Evolutionary conservation across 2,797 vertebrate species (phyloP), one percentile per base, ranked within the genome.

Genomic region (Myioborus melanocephalus): DNA sequence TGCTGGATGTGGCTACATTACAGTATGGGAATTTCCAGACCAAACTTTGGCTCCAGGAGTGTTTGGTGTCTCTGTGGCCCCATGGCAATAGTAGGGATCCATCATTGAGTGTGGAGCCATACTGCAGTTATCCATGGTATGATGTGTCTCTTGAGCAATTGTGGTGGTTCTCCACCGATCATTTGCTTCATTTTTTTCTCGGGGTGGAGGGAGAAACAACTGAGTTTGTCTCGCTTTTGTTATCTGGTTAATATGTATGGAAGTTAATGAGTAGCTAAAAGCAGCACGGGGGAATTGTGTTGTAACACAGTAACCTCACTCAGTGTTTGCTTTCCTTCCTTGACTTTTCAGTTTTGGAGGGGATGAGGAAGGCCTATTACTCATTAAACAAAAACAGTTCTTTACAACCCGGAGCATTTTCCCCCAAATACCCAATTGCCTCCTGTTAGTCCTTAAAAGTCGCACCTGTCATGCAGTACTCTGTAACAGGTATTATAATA

Each of bases 181-280:
- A 1, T 79, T 89, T 87, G 32, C 43, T 82, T 82, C 2, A 4
- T 73, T 70, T 86, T 70, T 70, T 41, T 66, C 49, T 68, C 72
- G 32, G 11, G 61, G 23, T 23, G 23, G 27, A 47, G 12, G 3
- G 4, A 8, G 26, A 60, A 87, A 22, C 28, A 63, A 30, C 6
- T 0, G 34, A 43, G 44, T 79, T 78, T 71, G 17, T 75, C 3
- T 69, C 26, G 65, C 27, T 78, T 64, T 53, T 56, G 22, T 32
- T 83, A 50, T 84, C 86, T 76, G 50, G 63, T 93, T 95, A 94
- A 61, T 91, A 49, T 63, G 46, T 60, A 30, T 87, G 43, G 68
- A 82, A 87, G 94, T 95, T 97, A 96, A 97, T 97, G 63, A 88
- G 50, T 96, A 95, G 88, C 95, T 70, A 60, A 47, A 64, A 89